Evolutionary conservation across 2,888 invertebrate species (phyloP).

Genomic region (Orthosia gracilis): DNA sequence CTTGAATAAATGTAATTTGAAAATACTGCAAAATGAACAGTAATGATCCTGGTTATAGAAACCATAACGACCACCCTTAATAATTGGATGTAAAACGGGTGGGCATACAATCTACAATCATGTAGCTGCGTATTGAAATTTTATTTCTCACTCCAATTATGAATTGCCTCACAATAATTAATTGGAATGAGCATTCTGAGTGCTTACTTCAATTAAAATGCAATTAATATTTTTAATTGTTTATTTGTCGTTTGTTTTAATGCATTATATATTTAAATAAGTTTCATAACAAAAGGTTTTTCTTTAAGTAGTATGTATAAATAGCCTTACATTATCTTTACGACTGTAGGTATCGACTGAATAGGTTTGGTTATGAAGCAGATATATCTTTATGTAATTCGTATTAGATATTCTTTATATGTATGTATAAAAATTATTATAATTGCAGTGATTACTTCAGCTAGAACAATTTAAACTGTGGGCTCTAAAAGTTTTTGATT

Average conservation of each 20-base stretch:
- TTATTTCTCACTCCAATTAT: conserved; percentile 58
- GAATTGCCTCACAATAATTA: conserved; percentile 55
- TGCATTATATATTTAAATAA: conserved; percentile 90
- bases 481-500: conserved; percentile 70
- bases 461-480: conserved; percentile 73
- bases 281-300: conserved; percentile 89
- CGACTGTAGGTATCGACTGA: conserved; percentile 85
- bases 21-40: background rate
- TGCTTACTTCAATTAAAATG: conserved; percentile 70
- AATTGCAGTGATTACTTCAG: conserved; percentile 77
- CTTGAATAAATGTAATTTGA: background rate
- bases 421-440: conserved; percentile 74
- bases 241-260: conserved; percentile 90
- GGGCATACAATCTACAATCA: too few relatives aligned
- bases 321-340: conserved; percentile 89
- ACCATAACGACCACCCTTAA: conserved; percentile 35
- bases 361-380: conserved; percentile 81
- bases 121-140: conserved; percentile 46
- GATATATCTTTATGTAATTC: conserved; percentile 74
- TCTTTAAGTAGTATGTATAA: conserved; percentile 87
- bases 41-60: conserved; percentile 6
- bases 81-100: conserved; percentile 54
- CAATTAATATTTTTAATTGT: conserved; percentile 79
- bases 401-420: conserved; percentile 68
- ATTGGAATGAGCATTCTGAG: conserved; percentile 55